A percentile compares a stretch with the other conserved stretches of the same genome.
Evolutionary conservation across 2,888 invertebrate species (phyloP).

Genomic region (Callimorpha dominula): DNA sequence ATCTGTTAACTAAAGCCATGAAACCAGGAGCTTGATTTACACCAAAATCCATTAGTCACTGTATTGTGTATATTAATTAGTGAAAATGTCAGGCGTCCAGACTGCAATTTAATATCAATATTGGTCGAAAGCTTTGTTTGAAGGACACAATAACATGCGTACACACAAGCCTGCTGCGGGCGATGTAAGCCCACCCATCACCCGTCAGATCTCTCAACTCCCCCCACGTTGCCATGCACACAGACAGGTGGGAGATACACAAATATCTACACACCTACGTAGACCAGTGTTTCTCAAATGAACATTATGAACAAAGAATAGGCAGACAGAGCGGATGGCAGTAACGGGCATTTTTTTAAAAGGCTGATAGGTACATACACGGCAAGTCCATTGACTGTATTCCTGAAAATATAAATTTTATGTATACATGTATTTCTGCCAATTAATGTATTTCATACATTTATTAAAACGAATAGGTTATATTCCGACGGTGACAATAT

Average conservation of each 20-base stretch:
- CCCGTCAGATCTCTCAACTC: slow-evolving; percentile 7
- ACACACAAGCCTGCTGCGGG: background rate
- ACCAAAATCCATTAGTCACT: background rate
- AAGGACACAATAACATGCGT: slow-evolving; percentile 23
- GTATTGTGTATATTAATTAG: background rate
- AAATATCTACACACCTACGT: slow-evolving; percentile 7
- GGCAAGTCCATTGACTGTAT: too few species aligned
- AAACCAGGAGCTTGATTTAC: background rate
- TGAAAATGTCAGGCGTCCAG: background rate
- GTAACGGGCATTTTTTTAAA: too few species aligned
- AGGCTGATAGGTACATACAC: too few species aligned
- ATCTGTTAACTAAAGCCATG: background rate
- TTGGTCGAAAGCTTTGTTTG: background rate
- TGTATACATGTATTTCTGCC: too few species aligned
- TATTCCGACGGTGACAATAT: background rate
- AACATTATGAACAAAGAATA: background rate
- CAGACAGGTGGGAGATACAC: slow-evolving; percentile 29
- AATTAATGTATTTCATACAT: too few species aligned
- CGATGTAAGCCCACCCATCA: slow-evolving; percentile 40
- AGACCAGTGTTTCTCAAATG: slow-evolving; percentile 11
- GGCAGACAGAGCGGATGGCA: too few species aligned
- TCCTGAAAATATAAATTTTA: too few species aligned
- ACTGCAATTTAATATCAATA: slow-evolving; percentile 1
- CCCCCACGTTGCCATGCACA: slow-evolving; percentile 39
- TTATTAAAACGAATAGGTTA: too few species aligned